phyloP scores from a whole-genome alignment of 2,113 vertebrate species.

The Speoplatyrhinus poulsoni region DNA sequence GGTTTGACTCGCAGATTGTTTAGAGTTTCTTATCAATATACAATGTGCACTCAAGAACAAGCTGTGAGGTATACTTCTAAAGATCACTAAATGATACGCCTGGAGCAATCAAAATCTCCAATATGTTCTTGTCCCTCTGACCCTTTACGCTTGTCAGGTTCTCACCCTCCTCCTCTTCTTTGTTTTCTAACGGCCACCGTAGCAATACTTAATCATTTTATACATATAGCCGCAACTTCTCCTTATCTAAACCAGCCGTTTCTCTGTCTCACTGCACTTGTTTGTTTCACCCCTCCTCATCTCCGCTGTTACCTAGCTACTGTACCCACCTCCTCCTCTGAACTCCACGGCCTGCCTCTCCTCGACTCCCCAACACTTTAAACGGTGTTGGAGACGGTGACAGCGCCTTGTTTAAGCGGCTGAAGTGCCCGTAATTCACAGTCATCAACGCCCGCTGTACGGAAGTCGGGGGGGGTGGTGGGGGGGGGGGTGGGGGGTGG shows the following conservation, averaged over 20 bases:
- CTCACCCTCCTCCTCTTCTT: background rate
- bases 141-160: background rate
- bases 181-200: background rate
- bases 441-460: conserved; percentile 59
- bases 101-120: background rate
- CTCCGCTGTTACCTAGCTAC: background rate
- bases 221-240: background rate
- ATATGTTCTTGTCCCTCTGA: background rate
- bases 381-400: conserved; percentile 25
- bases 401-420: conserved; percentile 12
- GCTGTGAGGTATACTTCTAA: background rate
- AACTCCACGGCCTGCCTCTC: background rate
- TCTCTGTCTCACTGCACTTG: background rate
- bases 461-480: background rate
- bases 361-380: conserved; percentile 14
- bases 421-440: conserved; percentile 43
- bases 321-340: background rate
- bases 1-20: background rate
- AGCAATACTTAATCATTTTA: background rate
- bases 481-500: too few species aligned
- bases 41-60: background rate
- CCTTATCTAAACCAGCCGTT: background rate
- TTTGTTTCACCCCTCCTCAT: background rate
- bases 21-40: background rate
- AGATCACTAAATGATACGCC: background rate